phyloP scores from a whole-genome alignment of 2,113 vertebrate species.

The Dendropsophus ebraccatus region DNA sequence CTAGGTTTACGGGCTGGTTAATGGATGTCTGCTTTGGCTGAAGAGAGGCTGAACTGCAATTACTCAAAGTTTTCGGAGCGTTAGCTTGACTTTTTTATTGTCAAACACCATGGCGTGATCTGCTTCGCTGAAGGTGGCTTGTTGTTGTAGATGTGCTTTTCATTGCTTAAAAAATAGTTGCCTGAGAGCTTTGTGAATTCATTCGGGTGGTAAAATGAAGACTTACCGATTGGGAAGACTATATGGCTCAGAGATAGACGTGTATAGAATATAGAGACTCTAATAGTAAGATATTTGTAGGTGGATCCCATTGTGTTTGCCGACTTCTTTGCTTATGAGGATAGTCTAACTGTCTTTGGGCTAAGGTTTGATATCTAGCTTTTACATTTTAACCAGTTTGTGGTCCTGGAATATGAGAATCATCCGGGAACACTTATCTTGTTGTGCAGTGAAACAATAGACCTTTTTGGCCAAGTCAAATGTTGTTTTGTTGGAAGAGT shows the following conservation, averaged over 20 bases:
- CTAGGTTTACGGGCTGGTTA: not conserved
- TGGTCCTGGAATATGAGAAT: not conserved
- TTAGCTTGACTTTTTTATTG: conserved; percentile 2
- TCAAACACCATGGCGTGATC: not conserved
- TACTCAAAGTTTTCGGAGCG: not conserved
- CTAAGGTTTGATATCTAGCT: too few relatives aligned
- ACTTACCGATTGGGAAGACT: not conserved
- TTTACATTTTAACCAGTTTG: too few relatives aligned
- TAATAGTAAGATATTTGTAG: not conserved
- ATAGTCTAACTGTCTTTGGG: not conserved
- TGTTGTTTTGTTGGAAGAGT: not conserved
- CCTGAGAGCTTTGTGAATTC: not conserved
- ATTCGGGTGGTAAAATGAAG: not conserved
- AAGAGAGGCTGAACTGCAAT: not conserved
- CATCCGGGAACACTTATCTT: too few relatives aligned
- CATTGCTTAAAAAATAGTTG: not conserved
- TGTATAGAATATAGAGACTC: not conserved
- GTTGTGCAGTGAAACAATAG: too few relatives aligned
- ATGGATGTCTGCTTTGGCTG: conserved; percentile 7
- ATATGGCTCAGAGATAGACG: not conserved
- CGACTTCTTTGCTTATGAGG: not conserved
- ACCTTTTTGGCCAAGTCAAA: too few relatives aligned
- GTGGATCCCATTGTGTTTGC: too few relatives aligned
- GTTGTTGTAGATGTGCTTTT: not conserved
- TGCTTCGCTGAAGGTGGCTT: not conserved